Percentiles rank a stretch among this genome's conserved stretches.
Conservation (phyloP, 2,797 vertebrate species). For the Gorsachius magnificus region DNA sequence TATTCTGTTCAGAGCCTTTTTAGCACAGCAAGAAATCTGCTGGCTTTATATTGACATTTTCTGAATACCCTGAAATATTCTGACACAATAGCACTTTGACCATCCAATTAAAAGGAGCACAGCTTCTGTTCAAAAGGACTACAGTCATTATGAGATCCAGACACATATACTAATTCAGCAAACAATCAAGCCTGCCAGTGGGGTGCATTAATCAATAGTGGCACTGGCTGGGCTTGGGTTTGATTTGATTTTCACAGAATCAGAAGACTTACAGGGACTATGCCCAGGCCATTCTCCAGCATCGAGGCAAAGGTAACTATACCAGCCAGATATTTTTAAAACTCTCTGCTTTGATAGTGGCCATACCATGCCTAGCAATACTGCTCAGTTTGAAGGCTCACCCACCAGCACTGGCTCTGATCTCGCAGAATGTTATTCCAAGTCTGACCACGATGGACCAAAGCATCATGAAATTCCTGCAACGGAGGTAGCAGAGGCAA, state of each 20-base stretch:
- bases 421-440: neutral
- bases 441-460: neutral
- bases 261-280: neutral
- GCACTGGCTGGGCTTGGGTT: neutral
- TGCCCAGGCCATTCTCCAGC: neutral
- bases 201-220: constrained; percentile 32
- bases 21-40: constrained; percentile 10
- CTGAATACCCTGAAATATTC: constrained; percentile 17
- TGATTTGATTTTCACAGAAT: constrained; percentile 34
- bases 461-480: neutral
- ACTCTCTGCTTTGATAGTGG: neutral
- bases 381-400: neutral
- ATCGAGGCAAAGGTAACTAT: neutral
- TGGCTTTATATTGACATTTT: constrained; percentile 2
- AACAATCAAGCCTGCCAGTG: constrained; percentile 23
- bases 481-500: neutral
- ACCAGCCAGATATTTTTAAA: neutral
- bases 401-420: neutral
- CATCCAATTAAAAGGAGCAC: constrained; percentile 33
- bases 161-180: neutral
- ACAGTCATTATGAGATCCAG: neutral
- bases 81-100: neutral
- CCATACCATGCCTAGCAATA: neutral
- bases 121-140: neutral
- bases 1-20: neutral